Base-by-base conservation (phyloP, 2,888 invertebrate genomes). In the Thereva nobilitata region DNA sequence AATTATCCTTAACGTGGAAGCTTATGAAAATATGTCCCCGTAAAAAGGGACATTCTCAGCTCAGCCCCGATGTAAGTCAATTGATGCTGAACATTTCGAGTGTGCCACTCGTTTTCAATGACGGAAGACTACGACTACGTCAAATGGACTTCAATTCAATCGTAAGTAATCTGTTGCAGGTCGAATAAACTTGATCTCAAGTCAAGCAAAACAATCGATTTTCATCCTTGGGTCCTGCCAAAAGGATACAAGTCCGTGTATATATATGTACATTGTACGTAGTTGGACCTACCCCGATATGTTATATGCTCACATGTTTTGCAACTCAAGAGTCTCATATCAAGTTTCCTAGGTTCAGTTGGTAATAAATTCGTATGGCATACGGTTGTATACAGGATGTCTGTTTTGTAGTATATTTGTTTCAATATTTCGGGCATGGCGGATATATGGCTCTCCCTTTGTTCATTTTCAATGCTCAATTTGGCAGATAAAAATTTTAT, bases 171-270 rank as follows among this genome's bases (percentile, higher is more conserved):
- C 50, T 61, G 42, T 40, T 41, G n/a, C 49, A 61, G n/a, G 23
- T 61, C 61, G 61, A 61, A 61, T 61, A 50, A 61, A 61, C 40
- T 61, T 23, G 40, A 61, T 50, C 41, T 61, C 50, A 61, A 61
- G 50, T 61, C 61, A 61, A 61, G 61, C 61, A 61, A 61, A 61
- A 61, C 61, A 61, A 61, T 50, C 50, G 50, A 61, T 61, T 61
- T 61, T 41, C n/a, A 10, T 9, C 59, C n/a, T n/a, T 38, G 23
- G 40, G 12, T 23, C 61, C 50, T 37, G 50, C 41, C n/a, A 50
- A 50, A 53, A 50, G 40, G 50, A 50, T 40, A 41, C 61, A 50
- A 23, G 50, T 23, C 23, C 23, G 23, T 23, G 23, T 23, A 23
- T 23, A 23, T 23, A 23, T 2, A 23, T 23, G 23, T 23, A 23